phyloP scores from a whole-genome alignment of 2,888 invertebrate genomes.

The Mamestra brassicae region DNA sequence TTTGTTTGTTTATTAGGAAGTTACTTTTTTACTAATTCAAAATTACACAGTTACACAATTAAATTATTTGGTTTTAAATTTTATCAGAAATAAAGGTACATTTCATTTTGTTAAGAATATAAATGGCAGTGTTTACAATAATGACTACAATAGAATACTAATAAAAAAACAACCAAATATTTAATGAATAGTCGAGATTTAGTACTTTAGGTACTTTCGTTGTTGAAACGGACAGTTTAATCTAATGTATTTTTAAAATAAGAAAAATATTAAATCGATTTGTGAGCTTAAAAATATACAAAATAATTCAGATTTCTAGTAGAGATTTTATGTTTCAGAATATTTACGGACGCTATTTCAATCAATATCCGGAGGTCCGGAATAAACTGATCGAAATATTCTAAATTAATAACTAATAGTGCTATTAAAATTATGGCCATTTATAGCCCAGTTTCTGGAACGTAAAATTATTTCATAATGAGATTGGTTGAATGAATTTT shows the following conservation, averaged over 20 bases:
- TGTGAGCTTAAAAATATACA: constrained; percentile 30
- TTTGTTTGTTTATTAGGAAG: background rate
- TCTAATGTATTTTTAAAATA: constrained; percentile 17
- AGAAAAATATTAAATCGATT: constrained; percentile 20
- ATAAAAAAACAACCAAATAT: constrained; percentile 2
- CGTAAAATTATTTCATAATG: background rate
- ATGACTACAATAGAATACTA: constrained; percentile 29
- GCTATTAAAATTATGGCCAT: constrained; percentile 34
- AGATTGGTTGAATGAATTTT: background rate
- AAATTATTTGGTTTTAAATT: background rate
- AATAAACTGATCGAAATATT: background rate
- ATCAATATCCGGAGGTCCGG: background rate
- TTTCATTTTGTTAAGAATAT: constrained; percentile 1
- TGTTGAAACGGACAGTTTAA: constrained; percentile 29
- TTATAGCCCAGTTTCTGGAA: background rate
- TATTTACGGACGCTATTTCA: constrained; percentile 24
- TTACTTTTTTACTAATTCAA: background rate
- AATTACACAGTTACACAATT: background rate
- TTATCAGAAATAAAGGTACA: background rate
- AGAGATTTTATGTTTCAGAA: constrained; percentile 39
- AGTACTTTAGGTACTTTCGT: constrained; percentile 41
- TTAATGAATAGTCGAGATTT: background rate
- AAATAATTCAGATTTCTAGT: constrained; percentile 51
- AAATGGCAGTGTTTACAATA: constrained; percentile 51
- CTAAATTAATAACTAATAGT: background rate